Conservation (phyloP, 2,113 vertebrate species). For the Rhagologus leucostigma region DNA sequence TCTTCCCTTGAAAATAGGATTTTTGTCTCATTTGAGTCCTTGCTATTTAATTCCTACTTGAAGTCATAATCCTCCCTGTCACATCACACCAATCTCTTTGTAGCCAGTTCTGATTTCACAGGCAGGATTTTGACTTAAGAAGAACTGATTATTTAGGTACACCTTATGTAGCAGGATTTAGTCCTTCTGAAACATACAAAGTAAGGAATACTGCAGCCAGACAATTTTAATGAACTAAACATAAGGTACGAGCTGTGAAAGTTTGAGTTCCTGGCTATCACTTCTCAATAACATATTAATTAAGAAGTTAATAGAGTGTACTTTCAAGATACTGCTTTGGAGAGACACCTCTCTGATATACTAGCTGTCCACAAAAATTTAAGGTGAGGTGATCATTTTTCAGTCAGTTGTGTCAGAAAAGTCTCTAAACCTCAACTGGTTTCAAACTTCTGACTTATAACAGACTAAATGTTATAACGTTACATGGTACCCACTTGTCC, state of each 20-base stretch:
- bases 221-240: background rate
- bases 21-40: constrained; percentile 25
- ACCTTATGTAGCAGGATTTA: background rate
- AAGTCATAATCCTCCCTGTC: constrained; percentile 51
- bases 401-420: background rate
- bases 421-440: background rate
- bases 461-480: background rate
- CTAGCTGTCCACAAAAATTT: background rate
- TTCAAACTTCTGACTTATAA: background rate
- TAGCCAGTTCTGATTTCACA: constrained; percentile 50
- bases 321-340: background rate
- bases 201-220: background rate
- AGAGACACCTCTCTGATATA: background rate
- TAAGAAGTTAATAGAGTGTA: background rate
- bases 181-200: background rate
- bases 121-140: constrained; percentile 39
- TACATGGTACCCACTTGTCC: background rate
- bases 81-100: constrained; percentile 36
- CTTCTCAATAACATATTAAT: background rate
- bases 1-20: constrained; percentile 33
- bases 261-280: background rate
- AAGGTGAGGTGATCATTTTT: background rate
- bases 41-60: constrained; percentile 50
- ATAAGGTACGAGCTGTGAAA: background rate
- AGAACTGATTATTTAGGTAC: constrained; percentile 7